A percentile compares a stretch with the other conserved stretches of the same genome.
Evolutionary conservation across 2,888 invertebrate species (phyloP).

Genomic region (Erannis defoliaria): DNA sequence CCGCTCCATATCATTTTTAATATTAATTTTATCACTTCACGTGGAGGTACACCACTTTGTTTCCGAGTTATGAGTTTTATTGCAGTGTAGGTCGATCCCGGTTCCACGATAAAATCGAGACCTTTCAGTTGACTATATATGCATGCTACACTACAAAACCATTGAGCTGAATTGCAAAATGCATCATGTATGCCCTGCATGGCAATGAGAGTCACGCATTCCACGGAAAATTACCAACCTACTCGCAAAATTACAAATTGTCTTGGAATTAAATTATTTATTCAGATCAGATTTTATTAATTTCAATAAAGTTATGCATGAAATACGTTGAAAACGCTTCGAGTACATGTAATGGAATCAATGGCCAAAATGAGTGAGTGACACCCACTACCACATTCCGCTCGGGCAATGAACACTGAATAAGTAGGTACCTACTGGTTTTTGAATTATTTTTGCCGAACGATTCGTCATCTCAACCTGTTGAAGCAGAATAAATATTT

Average conservation of each 20-base stretch:
- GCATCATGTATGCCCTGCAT: conserved; percentile 32
- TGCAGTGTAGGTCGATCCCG: conserved; percentile 36
- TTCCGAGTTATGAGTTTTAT: conserved; percentile 40
- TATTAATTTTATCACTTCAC: conserved; percentile 34
- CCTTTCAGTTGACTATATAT: conserved; percentile 38
- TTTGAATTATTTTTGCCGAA: conserved; percentile 48
- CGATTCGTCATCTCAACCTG: conserved; percentile 48
- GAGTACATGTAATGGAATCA: conserved; percentile 6
- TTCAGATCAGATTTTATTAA: conserved; percentile 10
- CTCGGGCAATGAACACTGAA: conserved; percentile 32
- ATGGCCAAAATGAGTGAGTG: conserved; percentile 19
- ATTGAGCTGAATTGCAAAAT: conserved; percentile 31
- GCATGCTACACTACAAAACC: conserved; percentile 38
- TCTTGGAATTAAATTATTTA: neutral
- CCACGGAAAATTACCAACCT: conserved; percentile 23
- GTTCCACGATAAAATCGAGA: conserved; percentile 34
- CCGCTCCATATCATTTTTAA: too few species aligned
- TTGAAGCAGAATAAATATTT: conserved; percentile 67
- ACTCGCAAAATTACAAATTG: conserved; percentile 1
- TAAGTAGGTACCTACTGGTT: conserved; percentile 20
- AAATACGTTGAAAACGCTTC: neutral
- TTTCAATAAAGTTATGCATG: conserved; percentile 1
- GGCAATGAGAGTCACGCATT: conserved; percentile 26
- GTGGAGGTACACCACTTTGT: conserved; percentile 38
- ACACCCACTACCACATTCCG: conserved; percentile 32